Base-by-base conservation (phyloP, 2,888 invertebrate genomes). In the Busseola fusca region DNA sequence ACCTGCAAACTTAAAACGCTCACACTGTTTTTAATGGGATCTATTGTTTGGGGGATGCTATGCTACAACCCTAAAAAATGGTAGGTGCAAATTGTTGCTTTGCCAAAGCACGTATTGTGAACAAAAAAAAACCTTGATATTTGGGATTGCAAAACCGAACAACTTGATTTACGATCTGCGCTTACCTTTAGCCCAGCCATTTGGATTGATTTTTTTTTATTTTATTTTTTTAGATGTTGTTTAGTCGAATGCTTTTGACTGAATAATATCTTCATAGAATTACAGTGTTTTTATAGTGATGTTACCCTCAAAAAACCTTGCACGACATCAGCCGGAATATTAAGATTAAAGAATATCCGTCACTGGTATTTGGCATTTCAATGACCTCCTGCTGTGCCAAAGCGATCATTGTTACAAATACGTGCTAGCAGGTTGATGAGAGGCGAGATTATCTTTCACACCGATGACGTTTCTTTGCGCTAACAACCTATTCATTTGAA, bases 201-300 rank as follows among this genome's bases (percentile, higher is more conserved):
- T 67, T 67, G 16, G 37, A 69, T 69, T 40, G 59, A 57, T 50
- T 10, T 59, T 34, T 50, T 59, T 9, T 14, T 25, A n/a, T 69
- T 67, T 37, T 40, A 68, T 30, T 75, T 63, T 62, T 27, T 67
- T 67, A 72, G 74, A 72, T 80, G 70, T 56, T 78, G 42, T 77
- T 73, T 62, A 59, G 63, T 67, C 59, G 70, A 84, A 73, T 65
- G 76, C 74, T 83, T 76, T 78, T 81, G 59, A 58, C 64, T 76
- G 90, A 90, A 88, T 91, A 90, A 89, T 89, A 83, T 82, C 73
- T 80, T 64, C 76, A 72, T 68, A 80, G 70, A 74, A 68, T 80
- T 76, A 69, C 84, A 81, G 84, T 86, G 87, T 88, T 91, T 91
- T 90, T 91, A 91, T 91, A 91, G 88, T 79, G 81, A 81, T 83